phyloP scores from a whole-genome alignment of 2,797 vertebrate genomes.

The Petrocephalus schoutedeni region DNA sequence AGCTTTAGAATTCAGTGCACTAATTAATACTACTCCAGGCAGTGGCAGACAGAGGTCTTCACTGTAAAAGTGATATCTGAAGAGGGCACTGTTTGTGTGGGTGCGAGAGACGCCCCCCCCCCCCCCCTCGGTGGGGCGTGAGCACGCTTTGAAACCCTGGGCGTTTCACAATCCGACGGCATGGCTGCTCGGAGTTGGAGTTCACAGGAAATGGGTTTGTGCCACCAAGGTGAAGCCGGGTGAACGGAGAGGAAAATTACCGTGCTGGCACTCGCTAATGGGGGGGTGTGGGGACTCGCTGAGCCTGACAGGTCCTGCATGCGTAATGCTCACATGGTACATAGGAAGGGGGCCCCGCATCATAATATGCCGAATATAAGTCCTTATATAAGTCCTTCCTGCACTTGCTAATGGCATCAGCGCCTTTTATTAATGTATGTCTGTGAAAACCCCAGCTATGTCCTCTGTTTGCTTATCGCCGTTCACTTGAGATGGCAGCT shows the following conservation, averaged over 20 bases:
- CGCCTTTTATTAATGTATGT: background rate
- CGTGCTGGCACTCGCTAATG: background rate
- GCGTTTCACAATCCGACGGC: background rate
- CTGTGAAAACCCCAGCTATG: background rate
- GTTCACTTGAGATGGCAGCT: background rate
- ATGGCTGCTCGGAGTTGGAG: background rate
- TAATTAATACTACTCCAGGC: conserved; percentile 38
- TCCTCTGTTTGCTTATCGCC: background rate
- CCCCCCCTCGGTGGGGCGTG: background rate
- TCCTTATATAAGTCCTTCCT: background rate
- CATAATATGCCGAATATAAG: background rate
- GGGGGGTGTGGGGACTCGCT: background rate
- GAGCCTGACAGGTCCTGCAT: background rate
- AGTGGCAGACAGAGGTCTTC: background rate
- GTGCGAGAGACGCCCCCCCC: background rate
- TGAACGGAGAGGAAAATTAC: background rate
- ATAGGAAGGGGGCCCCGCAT: background rate
- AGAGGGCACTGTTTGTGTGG: background rate
- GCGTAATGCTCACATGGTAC: background rate
- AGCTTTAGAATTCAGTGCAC: conserved; percentile 39
- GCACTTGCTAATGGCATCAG: conserved; percentile 2
- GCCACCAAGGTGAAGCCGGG: background rate
- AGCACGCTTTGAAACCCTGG: background rate
- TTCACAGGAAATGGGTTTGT: background rate
- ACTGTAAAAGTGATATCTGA: background rate